Base-by-base conservation (phyloP, 2,797 vertebrate genomes). In the Pristis pectinata region DNA sequence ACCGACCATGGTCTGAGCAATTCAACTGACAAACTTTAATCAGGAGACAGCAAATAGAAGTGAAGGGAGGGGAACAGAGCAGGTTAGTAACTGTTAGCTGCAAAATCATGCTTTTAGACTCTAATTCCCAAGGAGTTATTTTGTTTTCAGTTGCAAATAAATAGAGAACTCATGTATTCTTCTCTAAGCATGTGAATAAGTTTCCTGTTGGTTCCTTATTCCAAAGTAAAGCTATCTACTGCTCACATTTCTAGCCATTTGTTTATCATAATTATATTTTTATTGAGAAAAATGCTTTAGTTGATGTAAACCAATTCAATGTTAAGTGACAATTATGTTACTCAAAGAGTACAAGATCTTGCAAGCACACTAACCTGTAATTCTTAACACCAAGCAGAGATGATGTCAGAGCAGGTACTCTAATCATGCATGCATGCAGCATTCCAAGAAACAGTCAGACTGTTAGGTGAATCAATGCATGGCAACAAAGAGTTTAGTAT, bases 1-100 rank as follows among this genome's bases (percentile, higher is more conserved):
- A 99, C 95, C 98, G 98, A 0, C 99, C 99, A 0, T 99, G 99
- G 95, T 98, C 96, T 0, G 99, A 99, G 96, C 99, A 99, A 97
- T 99, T 99, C 95, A 99, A 96, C 97, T 99, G 99, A 96, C 99
- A 99, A 0, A 99, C 99, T 99, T 95, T 94, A 95, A 94, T 95
- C 2, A 94, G 95, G 95, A 95, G 72, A 94, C 27, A 53, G 70
- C 64, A 93, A 44, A 93, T 41, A 22, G 27, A 74, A 44, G 22
- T 41, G 37, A 44, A 74, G 70, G 67, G 49, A 67, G 0, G 0
- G 11, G 94, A 95, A 93, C 94, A 13, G 64, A 59, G 61, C 0
- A 74, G 41, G 24, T 70, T 2, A 56, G 79, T 15, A 30, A 93
- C 56, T 34, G n/a, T n/a, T 15, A 94, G 56, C 49, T 27, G 34